Evolutionary conservation across 1,140 invertebrate genomes (phyloP), one percentile per base, ranked within the genome.

Genomic region (Galleria mellonella): DNA sequence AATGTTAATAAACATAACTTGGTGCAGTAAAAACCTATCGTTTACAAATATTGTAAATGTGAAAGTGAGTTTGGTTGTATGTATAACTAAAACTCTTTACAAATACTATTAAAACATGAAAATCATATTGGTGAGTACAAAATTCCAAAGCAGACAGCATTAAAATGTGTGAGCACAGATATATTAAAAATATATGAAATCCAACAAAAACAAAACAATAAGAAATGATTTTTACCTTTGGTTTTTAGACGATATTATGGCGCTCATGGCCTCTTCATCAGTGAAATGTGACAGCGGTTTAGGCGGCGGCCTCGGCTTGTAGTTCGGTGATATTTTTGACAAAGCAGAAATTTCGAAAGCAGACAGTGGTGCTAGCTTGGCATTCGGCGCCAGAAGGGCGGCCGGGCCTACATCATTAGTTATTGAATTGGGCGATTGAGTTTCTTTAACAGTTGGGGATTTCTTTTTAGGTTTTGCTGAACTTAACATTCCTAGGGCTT

Each of bases 301-400:
- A 4, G 83, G 84, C 9, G 83, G 74, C 11, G 83, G 84, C 3
- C 83, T 59, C n/a, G 94, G 94, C 63, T 90, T 91, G 66, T 96
- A 95, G 79, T 95, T 91, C 0, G 92, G 91, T 30, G 91, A 92
- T 44, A 94, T 94, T 71, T 91, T 89, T 11, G 92, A 92, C 48
- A 94, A 70, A 1, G 91, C 90, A 2, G 88, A 87, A 48, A 89
- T 86, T 38, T 91, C 89, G 11, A 94, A 62, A 42, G 91, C 71
- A 10, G 88, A 87, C n/a, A 93, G 62, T 0, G 92, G 91, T 45
- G 91, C 88, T 13, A 93, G 73, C 58, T 90, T 91, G n/a, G 89
- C 74, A 28, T 86, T 89, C 6, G 90, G 86, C 4, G 88, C 86
- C 40, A 93, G 62, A 9, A 92, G 62, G 27, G 88, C 70, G 0